Percentiles rank a stretch among this genome's conserved stretches.
phyloP scores from a whole-genome alignment of 2,888 invertebrate genomes.

The Taphrorychus bicolor region DNA sequence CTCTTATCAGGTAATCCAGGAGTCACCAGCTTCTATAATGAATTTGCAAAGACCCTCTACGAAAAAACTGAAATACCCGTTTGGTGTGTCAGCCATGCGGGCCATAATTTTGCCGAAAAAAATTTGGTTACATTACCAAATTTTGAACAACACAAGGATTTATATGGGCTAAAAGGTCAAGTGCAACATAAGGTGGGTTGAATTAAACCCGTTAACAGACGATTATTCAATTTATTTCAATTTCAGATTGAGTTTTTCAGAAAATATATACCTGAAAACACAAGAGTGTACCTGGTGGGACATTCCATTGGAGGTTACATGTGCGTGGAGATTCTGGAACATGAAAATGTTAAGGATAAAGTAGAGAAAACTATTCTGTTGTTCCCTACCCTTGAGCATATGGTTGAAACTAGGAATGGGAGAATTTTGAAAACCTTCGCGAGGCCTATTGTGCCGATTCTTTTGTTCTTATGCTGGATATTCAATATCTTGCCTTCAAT shows the following conservation, averaged over 20 bases:
- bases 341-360: conserved; percentile 63
- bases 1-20: conserved; percentile 79
- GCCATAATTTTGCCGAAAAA: conserved; percentile 76
- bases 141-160: conserved; percentile 64
- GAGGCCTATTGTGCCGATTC: conserved; percentile 61
- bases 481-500: conserved; percentile 65
- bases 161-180: conserved; percentile 82
- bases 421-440: conserved; percentile 69
- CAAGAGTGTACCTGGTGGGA: conserved; percentile 82
- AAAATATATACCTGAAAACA: conserved; percentile 72
- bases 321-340: conserved; percentile 73
- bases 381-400: conserved; percentile 87
- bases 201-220: too few relatives aligned
- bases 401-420: conserved; percentile 80
- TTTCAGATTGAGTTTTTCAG: conserved; percentile 71
- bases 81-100: conserved; percentile 83
- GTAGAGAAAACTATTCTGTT: conserved; percentile 74
- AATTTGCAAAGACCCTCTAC: conserved; percentile 73
- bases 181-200: conserved; percentile 74
- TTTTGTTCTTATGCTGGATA: conserved; percentile 62
- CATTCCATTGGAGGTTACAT: conserved; percentile 94
- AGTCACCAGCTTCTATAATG: conserved; percentile 78
- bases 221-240: background rate
- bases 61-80: conserved; percentile 70
- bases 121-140: conserved; percentile 61